These are phyloP conservation scores for Rhynchomys soricoides DNA, from an alignment of 2,113 vertebrate species.

Conservation along the genomic window DNA sequence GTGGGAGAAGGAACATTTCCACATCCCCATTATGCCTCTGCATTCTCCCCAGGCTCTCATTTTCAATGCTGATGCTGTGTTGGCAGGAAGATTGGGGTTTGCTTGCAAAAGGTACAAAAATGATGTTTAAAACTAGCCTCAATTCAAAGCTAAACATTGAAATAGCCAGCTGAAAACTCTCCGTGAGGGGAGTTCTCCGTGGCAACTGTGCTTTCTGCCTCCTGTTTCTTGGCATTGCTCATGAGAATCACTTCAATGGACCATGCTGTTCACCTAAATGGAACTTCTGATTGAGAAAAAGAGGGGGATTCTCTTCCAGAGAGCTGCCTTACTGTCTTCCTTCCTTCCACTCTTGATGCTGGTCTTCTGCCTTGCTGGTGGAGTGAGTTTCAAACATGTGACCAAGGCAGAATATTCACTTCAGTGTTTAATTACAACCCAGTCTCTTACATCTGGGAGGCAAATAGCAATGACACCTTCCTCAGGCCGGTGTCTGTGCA, in stretches of 20 bases:
- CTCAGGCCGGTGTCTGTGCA: accelerated
- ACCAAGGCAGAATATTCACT: not conserved
- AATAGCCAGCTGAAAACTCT: too few relatives aligned
- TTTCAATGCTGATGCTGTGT: not conserved
- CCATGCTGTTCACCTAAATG: accelerated
- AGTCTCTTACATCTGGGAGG: accelerated
- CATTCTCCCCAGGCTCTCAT: accelerated
- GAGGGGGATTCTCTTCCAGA: not conserved
- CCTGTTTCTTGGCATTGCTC: accelerated
- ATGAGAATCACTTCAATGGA: not conserved
- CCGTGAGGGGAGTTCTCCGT: not conserved
- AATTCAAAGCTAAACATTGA: not conserved
- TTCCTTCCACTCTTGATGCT: too few relatives aligned
- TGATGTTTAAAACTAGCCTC: not conserved
- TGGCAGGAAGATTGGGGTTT: not conserved
- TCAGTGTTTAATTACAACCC: not conserved
- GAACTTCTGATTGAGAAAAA: not conserved
- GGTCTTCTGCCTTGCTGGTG: not conserved
- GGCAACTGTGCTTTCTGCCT: not conserved
- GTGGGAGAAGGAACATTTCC: not conserved
- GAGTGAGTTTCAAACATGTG: not conserved
- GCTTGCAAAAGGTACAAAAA: not conserved
- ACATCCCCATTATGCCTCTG: not conserved
- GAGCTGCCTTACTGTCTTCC: not conserved
- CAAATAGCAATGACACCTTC: not conserved